Evolutionary conservation across 2,797 vertebrate species (phyloP).

Genomic region (Mus minutoides): DNA sequence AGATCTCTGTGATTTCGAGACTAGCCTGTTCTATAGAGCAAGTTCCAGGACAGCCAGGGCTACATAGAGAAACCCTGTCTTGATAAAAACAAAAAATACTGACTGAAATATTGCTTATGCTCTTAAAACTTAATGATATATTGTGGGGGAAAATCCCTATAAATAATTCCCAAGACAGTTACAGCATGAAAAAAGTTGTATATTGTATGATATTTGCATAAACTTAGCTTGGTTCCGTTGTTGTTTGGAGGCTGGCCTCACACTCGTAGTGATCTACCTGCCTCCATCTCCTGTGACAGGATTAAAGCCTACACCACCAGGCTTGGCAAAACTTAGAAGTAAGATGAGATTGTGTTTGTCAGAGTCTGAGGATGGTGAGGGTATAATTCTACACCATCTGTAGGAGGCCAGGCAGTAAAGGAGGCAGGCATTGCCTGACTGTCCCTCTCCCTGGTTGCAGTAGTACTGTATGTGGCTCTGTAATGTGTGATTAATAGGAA

Average conservation of each 20-base stretch:
- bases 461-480: constrained; percentile 10
- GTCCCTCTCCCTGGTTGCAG: background rate
- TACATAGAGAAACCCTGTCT: background rate
- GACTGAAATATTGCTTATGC: background rate
- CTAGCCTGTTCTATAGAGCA: background rate
- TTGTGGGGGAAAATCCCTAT: background rate
- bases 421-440: background rate
- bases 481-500: background rate
- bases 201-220: background rate
- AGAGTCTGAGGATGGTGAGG: background rate
- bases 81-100: background rate
- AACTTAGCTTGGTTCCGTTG: constrained; percentile 5
- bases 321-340: background rate
- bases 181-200: constrained; percentile 46
- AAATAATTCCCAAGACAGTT: constrained; percentile 42
- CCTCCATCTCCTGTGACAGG: background rate
- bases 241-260: background rate
- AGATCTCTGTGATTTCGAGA: background rate
- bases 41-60: background rate
- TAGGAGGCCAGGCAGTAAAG: background rate
- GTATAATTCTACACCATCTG: background rate
- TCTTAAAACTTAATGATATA: background rate
- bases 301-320: background rate
- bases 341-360: background rate
- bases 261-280: background rate